These are phyloP conservation scores for Centropyge bicolor DNA, from an alignment of 2,797 vertebrate species.

Conservation along the genomic window DNA sequence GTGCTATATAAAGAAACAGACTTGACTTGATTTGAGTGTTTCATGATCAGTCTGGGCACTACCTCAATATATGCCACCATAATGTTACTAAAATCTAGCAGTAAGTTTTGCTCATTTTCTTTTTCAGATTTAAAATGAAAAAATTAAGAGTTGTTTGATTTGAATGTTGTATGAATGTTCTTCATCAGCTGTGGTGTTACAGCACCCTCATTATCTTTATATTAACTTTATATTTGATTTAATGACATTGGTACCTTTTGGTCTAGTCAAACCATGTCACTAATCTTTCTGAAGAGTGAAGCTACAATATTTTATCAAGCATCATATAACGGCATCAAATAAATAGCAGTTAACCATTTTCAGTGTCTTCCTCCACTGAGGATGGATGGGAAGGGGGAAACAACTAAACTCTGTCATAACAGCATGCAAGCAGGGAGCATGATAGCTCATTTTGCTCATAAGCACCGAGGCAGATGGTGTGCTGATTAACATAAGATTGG, in stretches of 20 bases:
- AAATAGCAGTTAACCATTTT: no score
- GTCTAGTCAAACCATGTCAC: neutral
- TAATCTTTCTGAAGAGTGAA: neutral
- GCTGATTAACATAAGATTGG: neutral
- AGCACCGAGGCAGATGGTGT: no score
- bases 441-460: no score
- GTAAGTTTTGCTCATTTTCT: neutral
- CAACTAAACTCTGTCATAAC: no score
- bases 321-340: no score
- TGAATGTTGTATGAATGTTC: neutral
- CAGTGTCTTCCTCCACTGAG: no score
- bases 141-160: neutral
- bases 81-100: neutral
- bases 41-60: neutral
- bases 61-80: neutral
- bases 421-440: no score
- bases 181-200: no score
- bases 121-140: neutral
- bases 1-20: no score
- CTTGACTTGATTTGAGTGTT: neutral
- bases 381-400: no score
- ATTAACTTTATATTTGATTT: neutral
- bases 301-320: no score
- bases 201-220: neutral
- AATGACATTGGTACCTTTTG: neutral